phyloP scores from a whole-genome alignment of 2,888 invertebrate species.

The Synergus umbraculus region DNA sequence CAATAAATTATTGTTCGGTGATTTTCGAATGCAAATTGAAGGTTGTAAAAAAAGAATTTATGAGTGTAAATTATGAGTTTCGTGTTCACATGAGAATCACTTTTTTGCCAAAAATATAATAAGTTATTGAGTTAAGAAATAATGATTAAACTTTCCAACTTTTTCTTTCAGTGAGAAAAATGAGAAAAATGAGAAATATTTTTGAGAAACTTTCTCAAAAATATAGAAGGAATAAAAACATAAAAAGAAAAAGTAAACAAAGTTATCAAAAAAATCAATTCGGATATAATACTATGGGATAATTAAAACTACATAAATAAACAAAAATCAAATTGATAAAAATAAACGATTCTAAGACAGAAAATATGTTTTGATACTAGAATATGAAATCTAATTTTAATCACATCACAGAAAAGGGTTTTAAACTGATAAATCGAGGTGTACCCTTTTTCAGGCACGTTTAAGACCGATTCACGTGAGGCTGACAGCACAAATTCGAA shows the following conservation, averaged over 20 bases:
- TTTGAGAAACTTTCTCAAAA: no score
- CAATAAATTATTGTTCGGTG: background rate
- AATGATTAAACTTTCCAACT: no score
- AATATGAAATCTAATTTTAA: background rate
- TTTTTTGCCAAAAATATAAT: background rate
- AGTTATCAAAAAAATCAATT: no score
- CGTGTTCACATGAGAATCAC: background rate
- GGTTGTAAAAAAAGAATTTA: background rate
- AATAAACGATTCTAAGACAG: no score
- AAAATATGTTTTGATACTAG: background rate
- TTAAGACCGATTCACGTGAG: constrained; percentile 14
- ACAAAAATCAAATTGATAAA: no score
- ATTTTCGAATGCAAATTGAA: background rate
- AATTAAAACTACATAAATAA: no score
- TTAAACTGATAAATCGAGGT: background rate
- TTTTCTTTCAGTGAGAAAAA: no score
- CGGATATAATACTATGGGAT: no score
- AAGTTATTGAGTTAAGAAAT: no score
- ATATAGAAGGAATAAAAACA: no score
- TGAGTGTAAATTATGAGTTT: background rate
- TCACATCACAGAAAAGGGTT: background rate
- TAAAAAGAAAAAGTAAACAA: no score
- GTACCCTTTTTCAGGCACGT: background rate
- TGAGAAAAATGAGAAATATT: no score
- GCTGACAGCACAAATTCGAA: constrained; percentile 35